Percentiles rank a stretch among this genome's conserved stretches.
Evolutionary conservation across 2,888 invertebrate genomes (phyloP).

Genomic region (Euspilapteryx auroguttella): DNA sequence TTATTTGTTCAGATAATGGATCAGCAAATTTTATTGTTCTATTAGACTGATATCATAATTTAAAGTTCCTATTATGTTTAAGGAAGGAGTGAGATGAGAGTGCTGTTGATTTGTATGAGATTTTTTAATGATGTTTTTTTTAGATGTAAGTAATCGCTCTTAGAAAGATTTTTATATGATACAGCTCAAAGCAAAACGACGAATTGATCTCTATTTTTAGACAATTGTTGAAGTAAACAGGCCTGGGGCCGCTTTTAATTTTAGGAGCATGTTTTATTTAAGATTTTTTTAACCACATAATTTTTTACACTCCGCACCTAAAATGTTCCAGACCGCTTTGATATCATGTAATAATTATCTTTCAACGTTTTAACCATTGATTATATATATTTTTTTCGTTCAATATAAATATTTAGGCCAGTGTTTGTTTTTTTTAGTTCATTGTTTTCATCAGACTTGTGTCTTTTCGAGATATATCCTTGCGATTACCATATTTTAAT

Average conservation of each 20-base stretch:
- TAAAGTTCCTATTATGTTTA: no score
- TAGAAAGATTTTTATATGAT: constrained; percentile 22
- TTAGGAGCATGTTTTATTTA: constrained; percentile 11
- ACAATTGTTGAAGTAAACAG: constrained; percentile 54
- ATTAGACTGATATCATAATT: no score
- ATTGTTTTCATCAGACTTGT: constrained; percentile 7
- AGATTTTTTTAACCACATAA: neutral
- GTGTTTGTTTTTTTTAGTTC: constrained; percentile 12
- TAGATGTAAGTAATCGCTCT: constrained; percentile 22
- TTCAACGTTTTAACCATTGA: constrained; percentile 38
- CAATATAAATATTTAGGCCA: constrained; percentile 7
- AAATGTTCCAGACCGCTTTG: no score
- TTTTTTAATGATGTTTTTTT: constrained; percentile 20
- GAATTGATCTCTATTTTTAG: constrained; percentile 32
- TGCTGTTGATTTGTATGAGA: constrained; percentile 24
- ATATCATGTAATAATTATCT: constrained; percentile 15
- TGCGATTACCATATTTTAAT: constrained; percentile 36
- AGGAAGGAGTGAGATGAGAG: neutral
- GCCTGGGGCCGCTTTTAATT: constrained; percentile 18
- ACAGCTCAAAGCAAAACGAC: constrained; percentile 48
- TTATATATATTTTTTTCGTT: constrained; percentile 16
- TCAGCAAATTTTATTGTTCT: no score
- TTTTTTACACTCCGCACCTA: neutral
- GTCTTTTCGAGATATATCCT: no score
- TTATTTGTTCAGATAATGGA: no score